Base-by-base conservation (phyloP, 64 coral and sea anemone genomes). In the Stylophora pistillata region DNA sequence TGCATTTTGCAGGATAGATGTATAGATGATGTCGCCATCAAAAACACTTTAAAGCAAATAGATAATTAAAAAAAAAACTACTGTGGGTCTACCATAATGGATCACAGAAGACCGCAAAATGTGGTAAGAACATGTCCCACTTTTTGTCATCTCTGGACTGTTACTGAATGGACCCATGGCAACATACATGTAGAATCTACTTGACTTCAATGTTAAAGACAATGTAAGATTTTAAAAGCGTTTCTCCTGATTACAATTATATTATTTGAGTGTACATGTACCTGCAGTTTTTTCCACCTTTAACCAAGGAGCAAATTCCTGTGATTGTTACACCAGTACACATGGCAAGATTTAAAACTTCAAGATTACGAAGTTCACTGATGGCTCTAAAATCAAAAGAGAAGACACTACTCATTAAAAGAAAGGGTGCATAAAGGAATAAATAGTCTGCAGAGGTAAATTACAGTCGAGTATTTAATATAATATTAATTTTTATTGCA, bases 311-410 rank as follows among this genome's bases (percentile, higher is more conserved):
- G 33, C 81, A 81, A 15, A 98, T 60, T 9, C 96, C 96, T 69
- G 76, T 75, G 23, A 85, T 58, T 41, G 96, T 95, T n/a, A 98
- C 72, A 25, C 90, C 89, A 81, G 74, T 88, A 25, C 96, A 98
- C 96, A 98, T 98, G 58, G 92, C 89, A 33, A 98, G 76, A 58
- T 98, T 94, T 4, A 98, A 72, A 17, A 95, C 89, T 71, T 88
- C 74, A 3, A 98, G 65, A 9, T 76, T 83, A 30, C 85, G 65
- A 18, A 93, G 89, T 71, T 94, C 86, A 92, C 89, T 85, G 23
- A 98, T 82, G 11, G 96, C 96, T 74, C 96, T 98, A 72, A 72
- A 83, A 57, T 74, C 17, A 26, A 11, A 12, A 9, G 11, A 68
- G 1, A 68, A 47, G 37, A 0, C 37, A 47, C 3, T 47, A 47